Evolutionary conservation across 2,113 vertebrate genomes (phyloP), one percentile per base, ranked within the genome.

Genomic region (Anas platyrhynchos): DNA sequence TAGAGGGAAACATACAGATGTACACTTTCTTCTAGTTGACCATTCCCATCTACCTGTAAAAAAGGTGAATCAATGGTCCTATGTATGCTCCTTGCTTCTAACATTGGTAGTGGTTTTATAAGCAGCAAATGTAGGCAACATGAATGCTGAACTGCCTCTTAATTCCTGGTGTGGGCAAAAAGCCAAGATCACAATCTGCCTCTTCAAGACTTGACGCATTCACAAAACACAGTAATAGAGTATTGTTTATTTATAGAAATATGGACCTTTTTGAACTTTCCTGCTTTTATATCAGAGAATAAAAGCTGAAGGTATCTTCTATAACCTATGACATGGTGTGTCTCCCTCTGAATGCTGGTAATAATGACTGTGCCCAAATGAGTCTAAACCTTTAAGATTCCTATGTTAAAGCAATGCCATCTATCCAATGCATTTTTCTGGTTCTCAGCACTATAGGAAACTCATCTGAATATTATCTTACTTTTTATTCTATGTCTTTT

Each of bases 111-210:
- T 34, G 71, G 56, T 48, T 86, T 54, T 12, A 82, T 2, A 93
- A 89, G 69, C 75, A 86, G 88, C n/a, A 90, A 83, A 83, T 29
- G 59, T 71, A 86, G 72, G 88, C 81, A 96, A 78, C 13, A 48
- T 16, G 66, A 93, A 65, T 58, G 44, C 54, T 72, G 74, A 97
- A 44, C 69, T 94, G 77, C 29, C 77, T 92, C 26, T 23, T 89
- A 36, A 93, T 91, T 97, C 86, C 88, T 93, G 73, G 16, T 75
- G 43, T 73, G 55, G 93, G 91, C 92, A 89, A 48, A 94, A 93
- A 94, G 92, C 94, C 96, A 96, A 89, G 83, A 89, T 93, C 93
- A 91, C 91, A 96, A 94, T 93, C 95, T 96, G 91, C 56, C 73
- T 93, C 43, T 78, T 96, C 83, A 94, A 95, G 69, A 92, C 65